phyloP scores from a whole-genome alignment of 1,140 invertebrate species.

The Papilio xuthus region DNA sequence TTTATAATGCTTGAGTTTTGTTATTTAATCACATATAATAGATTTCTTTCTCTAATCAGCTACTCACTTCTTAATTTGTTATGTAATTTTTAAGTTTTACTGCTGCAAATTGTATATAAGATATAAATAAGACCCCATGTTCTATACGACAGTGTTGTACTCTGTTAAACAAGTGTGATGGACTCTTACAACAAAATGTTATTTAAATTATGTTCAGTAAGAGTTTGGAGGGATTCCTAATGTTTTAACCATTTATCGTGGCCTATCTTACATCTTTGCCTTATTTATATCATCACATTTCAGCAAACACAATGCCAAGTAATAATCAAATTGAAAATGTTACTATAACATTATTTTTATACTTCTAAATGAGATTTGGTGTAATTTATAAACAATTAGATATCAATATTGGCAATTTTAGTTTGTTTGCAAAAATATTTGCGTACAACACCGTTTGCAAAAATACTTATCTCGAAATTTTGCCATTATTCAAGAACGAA shows the following conservation, averaged over 20 bases:
- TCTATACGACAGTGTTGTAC: neutral
- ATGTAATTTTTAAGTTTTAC: conserved; percentile 78
- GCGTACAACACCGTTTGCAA: no score
- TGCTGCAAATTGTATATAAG: conserved; percentile 73
- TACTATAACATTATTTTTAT: neutral
- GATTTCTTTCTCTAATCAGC: conserved; percentile 69
- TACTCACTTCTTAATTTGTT: conserved; percentile 74
- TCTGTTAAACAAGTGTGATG: neutral
- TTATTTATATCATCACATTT: no score
- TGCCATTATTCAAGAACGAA: no score
- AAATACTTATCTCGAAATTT: no score
- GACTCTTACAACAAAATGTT: conserved; percentile 37
- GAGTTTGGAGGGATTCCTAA: conserved; percentile 15
- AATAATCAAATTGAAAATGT: no score
- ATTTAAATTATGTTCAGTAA: conserved; percentile 35
- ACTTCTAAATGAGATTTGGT: neutral
- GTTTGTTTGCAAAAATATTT: neutral
- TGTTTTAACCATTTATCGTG: neutral
- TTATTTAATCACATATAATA: conserved; percentile 72
- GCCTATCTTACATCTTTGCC: neutral
- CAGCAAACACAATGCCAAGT: no score
- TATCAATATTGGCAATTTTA: neutral
- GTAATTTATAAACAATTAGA: neutral
- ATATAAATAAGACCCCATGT: conserved; percentile 39
- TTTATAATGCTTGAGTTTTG: conserved; percentile 72